Evolutionary conservation across 2,797 vertebrate genomes (phyloP).

Genomic region (Lophotriccus pileatus): DNA sequence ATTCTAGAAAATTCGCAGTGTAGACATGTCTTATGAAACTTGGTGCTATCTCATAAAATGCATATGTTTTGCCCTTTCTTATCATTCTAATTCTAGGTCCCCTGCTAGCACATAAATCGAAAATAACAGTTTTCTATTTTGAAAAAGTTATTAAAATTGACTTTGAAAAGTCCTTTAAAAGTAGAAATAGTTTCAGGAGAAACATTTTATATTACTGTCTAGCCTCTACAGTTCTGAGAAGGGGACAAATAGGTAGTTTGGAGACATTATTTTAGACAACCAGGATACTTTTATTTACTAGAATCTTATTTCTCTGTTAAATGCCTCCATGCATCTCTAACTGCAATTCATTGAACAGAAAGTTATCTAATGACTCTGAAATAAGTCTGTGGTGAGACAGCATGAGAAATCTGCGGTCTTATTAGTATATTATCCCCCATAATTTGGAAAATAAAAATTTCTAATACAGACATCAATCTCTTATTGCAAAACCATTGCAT

Average conservation of each 20-base stretch:
- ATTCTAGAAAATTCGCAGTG: neutral
- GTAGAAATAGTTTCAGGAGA: neutral
- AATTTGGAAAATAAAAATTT: neutral
- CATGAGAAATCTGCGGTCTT: neutral
- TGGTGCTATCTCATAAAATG: neutral
- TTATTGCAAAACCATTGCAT: neutral
- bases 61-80: neutral
- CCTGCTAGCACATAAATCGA: neutral
- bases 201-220: neutral
- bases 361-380: constrained; percentile 26
- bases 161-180: neutral
- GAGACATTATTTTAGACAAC: neutral
- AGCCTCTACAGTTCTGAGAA: neutral
- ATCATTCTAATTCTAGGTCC: neutral
- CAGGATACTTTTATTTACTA: neutral
- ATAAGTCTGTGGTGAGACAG: neutral
- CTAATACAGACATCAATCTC: neutral
- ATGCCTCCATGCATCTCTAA: neutral
- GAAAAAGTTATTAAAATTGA: neutral
- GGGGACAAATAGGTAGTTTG: neutral
- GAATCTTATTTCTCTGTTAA: neutral
- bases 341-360: neutral
- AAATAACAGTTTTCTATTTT: neutral
- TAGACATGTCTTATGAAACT: neutral
- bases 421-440: neutral